phyloP scores from a whole-genome alignment of 2,888 invertebrate species.

The Temnothorax ravouxi region DNA sequence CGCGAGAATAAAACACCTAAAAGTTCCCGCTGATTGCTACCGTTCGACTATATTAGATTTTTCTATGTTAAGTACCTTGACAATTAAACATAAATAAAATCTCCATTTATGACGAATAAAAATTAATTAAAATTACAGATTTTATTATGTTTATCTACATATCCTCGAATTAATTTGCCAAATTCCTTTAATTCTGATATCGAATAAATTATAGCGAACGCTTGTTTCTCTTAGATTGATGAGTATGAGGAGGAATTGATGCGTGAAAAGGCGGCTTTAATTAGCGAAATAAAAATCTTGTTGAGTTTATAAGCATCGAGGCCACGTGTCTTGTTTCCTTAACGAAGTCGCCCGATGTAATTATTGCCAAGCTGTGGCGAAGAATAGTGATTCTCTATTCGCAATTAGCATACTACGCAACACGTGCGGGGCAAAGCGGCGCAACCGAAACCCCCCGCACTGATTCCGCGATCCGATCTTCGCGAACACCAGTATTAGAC shows the following conservation, averaged over 20 bases:
- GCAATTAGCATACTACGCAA: conserved; percentile 43
- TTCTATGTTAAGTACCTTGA: background rate
- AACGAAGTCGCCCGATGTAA: conserved; percentile 39
- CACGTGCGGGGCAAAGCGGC: conserved; percentile 13
- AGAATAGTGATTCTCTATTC: conserved; percentile 37
- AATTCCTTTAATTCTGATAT: background rate
- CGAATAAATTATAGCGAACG: background rate
- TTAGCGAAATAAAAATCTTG: conserved; percentile 35
- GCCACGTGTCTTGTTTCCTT: conserved; percentile 8
- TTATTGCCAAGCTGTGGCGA: conserved; percentile 28
- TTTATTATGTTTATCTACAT: background rate
- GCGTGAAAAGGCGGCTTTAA: background rate
- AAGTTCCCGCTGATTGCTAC: background rate
- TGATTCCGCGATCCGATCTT: conserved; percentile 36
- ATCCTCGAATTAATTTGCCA: background rate
- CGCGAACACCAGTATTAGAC: conserved; percentile 39
- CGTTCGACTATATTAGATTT: background rate
- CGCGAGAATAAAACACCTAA: conserved; percentile 8
- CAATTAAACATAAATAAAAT: conserved; percentile 12
- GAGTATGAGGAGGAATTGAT: background rate
- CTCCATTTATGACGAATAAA: background rate
- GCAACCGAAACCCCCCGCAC: background rate
- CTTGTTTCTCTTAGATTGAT: background rate
- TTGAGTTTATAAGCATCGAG: conserved; percentile 22
- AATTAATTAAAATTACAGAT: background rate